Evolutionary conservation across 2,113 vertebrate species (phyloP), one percentile per base, ranked within the genome.

Genomic region (Hystrix brachyura): DNA sequence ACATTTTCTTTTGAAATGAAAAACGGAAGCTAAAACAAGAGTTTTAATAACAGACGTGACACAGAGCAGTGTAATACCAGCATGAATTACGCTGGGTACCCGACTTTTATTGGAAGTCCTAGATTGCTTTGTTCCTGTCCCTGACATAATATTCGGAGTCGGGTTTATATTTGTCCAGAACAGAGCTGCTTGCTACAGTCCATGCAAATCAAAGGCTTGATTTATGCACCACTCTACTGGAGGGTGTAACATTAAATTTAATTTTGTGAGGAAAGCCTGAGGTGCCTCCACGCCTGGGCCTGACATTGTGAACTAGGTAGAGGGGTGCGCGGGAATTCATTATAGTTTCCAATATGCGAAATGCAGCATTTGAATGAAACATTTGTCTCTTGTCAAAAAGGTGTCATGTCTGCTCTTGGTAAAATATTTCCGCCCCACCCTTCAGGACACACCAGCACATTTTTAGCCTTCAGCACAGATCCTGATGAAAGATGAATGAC

Each of bases 331-430:
- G 98, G 98, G 98, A 99, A 99, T 99, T 99, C 99, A 99, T 99
- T 99, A 99, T 99, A 97, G 98, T 99, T 99, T 99, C 98, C 99
- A 99, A 99, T 99, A 99, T 99, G 99, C 99, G 99, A 99, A 99
- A 99, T 98, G 99, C 98, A 99, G 99, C 99, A 99, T 99, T 99
- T 99, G 99, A 99, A 99, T 99, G 99, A 99, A 99, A 99, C 99
- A 99, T 99, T 99, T 99, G 99, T 99, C 99, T 99, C 98, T 98
- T 99, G 99, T 99, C 99, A 99, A 98, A 99, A 99, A 98, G 96
- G 98, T 97, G 98, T 98, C 99, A 98, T 98, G 98, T 99, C 99
- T 99, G 62, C 76, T 98, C 98, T 98, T 97, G 93, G 98, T 95
- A 98, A 98, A 98, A 98, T 98, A 98, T 98, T 97, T 94, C 98